phyloP scores from a whole-genome alignment of 2,797 vertebrate species.

The Sorex maritimensis region DNA sequence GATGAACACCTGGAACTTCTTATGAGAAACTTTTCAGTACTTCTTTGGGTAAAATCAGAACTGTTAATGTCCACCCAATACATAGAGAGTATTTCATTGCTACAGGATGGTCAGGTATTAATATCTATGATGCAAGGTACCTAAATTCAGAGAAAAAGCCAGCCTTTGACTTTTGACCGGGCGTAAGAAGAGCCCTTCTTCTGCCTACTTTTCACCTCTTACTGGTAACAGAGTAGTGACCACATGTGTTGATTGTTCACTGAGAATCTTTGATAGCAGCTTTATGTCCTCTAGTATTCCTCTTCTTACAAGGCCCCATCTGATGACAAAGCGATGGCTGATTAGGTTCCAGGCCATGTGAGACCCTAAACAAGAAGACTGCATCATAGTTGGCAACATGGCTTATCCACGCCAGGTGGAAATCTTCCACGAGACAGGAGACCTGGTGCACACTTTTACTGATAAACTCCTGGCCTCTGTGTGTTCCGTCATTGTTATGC shows the following conservation, averaged over 20 bases:
- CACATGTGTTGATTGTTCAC: slow-evolving; percentile 91
- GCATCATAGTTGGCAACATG: slow-evolving; percentile 93
- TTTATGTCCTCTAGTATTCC: slow-evolving; percentile 82
- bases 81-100: slow-evolving; percentile 93
- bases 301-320: slow-evolving; percentile 90
- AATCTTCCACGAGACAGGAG: slow-evolving; percentile 92
- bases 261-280: slow-evolving; percentile 95
- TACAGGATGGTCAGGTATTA: slow-evolving; percentile 88
- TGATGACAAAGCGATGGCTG: slow-evolving; percentile 93
- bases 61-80: slow-evolving; percentile 94
- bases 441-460: slow-evolving; percentile 89
- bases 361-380: slow-evolving; percentile 95
- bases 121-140: slow-evolving; percentile 93
- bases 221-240: slow-evolving; percentile 94
- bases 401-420: slow-evolving; percentile 89
- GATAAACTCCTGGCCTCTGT: slow-evolving; percentile 90
- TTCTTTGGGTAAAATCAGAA: slow-evolving; percentile 89
- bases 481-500: slow-evolving; percentile 92
- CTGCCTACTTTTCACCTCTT: slow-evolving; percentile 95
- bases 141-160: slow-evolving; percentile 89
- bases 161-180: slow-evolving; percentile 90
- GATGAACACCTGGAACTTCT: slow-evolving; percentile 90
- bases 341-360: slow-evolving; percentile 92
- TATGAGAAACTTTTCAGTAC: slow-evolving; percentile 88
- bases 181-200: slow-evolving; percentile 91